Base-by-base conservation (phyloP, 2,113 vertebrate species). In the Ondatra zibethicus region DNA sequence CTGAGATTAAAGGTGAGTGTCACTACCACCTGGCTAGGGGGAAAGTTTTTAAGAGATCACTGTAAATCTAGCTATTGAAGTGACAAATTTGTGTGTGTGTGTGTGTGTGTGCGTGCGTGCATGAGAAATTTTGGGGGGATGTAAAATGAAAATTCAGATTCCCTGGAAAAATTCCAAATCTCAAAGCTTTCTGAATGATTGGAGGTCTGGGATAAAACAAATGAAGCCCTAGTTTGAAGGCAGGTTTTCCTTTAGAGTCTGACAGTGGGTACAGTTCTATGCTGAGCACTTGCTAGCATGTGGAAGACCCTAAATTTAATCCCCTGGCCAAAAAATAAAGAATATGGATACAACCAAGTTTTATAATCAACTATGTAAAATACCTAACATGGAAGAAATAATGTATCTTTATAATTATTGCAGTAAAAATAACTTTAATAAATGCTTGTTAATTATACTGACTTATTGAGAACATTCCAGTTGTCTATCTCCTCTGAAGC, bases 131-230 rank as follows among this genome's bases (percentile, higher is more conserved):
- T 81, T 76, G 36, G 36, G 6, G 19, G 58, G 58, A 70, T 58
- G 5, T 19, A 90, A 50, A 96, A 88, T 36, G 31, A 94, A 89
- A 92, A 89, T 45, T 31, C 45, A 96, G 13, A 85, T 68, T 94
- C 36, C 58, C 73, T 65, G 31, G 45, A 33, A 78, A 42, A 89
- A 86, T 65, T 84, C 39, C 11, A 93, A 50, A 47, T 94, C n/a
- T 47, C n/a, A 93, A 78, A 36, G 12, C 25, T 50, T 84, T 55
- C 75, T 90, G 70, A 90, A 85, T 92, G 33, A 68, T 78, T 68
- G 55, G 9, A 36, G 3, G 66, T 80, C 0, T 36, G 85, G 8
- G 9, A 91, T 75, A 39, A 95, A 94, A 78, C 5, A 66, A 47
- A 65, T 63, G 16, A 86, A 92, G 16, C 8, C 92, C 70, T 42